These are phyloP conservation scores for Callaeas wilsoni DNA, from an alignment of 2,113 vertebrate species.

Conservation along the genomic window DNA sequence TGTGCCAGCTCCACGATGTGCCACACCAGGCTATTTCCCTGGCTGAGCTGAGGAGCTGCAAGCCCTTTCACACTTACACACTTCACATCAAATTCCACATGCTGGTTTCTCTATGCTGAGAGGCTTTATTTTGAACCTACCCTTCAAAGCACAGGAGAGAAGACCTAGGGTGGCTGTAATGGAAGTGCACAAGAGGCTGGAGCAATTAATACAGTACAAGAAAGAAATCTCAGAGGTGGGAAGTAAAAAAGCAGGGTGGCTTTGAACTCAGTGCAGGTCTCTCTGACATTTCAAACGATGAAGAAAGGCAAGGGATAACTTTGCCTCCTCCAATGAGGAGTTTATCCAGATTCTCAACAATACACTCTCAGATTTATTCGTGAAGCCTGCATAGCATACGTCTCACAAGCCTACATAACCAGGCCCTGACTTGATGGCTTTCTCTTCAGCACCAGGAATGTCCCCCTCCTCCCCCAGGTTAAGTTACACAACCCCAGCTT, in stretches of 20 bases:
- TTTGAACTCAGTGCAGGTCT: background rate
- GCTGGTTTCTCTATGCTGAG: background rate
- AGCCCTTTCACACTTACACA: background rate
- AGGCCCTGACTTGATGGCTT: background rate
- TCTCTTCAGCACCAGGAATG: constrained; percentile 18
- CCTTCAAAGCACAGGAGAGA: background rate
- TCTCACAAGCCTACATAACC: background rate
- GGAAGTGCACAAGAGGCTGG: background rate
- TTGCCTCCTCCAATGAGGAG: background rate
- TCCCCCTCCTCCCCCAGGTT: constrained; percentile 26
- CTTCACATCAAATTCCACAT: background rate
- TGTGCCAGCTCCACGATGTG: rapidly evolving
- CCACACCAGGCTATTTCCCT: background rate
- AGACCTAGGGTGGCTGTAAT: background rate
- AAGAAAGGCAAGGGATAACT: background rate
- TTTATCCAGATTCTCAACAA: background rate
- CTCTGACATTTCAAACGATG: background rate
- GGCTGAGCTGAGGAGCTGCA: rapidly evolving
- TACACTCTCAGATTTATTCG: background rate
- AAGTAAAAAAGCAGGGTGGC: background rate
- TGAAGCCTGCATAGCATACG: background rate
- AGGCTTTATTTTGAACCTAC: background rate
- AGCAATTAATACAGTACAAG: background rate
- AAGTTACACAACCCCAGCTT: constrained; percentile 45
- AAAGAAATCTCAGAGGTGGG: background rate